Percentiles rank a stretch among this genome's conserved stretches.
Conservation (phyloP, 2,888 invertebrate genomes). For the Patella ulyssiponensis region DNA sequence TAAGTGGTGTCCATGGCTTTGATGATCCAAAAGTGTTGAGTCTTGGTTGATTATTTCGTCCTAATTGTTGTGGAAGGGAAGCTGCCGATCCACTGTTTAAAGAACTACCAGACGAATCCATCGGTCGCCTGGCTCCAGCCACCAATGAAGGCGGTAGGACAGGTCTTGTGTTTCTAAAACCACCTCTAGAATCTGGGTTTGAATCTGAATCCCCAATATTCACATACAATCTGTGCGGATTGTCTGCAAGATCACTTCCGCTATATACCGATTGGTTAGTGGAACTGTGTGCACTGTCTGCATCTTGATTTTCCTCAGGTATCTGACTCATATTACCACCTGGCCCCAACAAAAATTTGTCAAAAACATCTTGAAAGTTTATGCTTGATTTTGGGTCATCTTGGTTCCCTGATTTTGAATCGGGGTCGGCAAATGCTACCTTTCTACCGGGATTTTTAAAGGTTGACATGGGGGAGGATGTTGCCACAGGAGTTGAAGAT, state of each 20-base stretch:
- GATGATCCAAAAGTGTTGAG: neutral
- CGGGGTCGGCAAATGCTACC: neutral
- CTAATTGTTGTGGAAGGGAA: neutral
- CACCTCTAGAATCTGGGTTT: neutral
- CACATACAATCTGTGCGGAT: neutral
- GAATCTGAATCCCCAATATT: neutral
- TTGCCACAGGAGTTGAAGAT: neutral
- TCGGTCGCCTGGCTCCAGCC: neutral
- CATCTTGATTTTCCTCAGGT: neutral
- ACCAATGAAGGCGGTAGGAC: neutral
- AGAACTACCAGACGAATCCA: neutral
- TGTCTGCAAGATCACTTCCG: neutral
- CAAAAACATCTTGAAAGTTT: slow-evolving; percentile 6
- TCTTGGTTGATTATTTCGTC: neutral
- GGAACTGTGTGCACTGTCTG: too few species aligned
- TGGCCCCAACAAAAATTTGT: neutral
- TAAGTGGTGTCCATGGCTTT: neutral
- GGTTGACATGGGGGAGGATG: neutral
- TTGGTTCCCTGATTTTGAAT: neutral
- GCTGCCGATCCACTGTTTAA: too few species aligned
- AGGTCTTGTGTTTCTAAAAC: neutral
- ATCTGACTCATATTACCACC: too few species aligned
- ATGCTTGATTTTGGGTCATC: neutral
- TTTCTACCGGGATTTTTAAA: neutral
- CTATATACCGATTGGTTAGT: neutral